phyloP scores from a whole-genome alignment of 2,797 vertebrate species.

The Myripristis jacobus region DNA sequence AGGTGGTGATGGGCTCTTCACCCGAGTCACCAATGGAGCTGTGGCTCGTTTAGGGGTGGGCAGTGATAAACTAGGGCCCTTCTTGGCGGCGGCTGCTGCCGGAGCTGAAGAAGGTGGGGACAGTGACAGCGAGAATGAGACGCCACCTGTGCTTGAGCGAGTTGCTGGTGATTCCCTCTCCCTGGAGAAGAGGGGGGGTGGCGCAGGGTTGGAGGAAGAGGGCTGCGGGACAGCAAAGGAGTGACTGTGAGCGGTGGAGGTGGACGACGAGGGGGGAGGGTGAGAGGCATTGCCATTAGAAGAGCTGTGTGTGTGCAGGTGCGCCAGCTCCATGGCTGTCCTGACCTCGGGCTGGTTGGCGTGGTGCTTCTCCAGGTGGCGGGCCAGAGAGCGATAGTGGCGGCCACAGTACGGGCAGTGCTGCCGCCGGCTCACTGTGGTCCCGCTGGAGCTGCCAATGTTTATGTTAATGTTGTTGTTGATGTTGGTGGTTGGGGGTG shows the following conservation, averaged over 20 bases:
- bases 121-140: constrained; percentile 84
- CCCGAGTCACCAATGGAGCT: constrained; percentile 35
- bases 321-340: constrained; percentile 83
- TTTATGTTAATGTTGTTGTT: constrained; percentile 88
- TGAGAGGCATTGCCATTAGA: constrained; percentile 63
- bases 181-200: constrained; percentile 76
- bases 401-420: constrained; percentile 85
- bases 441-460: constrained; percentile 74
- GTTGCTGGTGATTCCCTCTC: constrained; percentile 74
- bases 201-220: constrained; percentile 63
- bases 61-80: constrained; percentile 44
- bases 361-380: constrained; percentile 87
- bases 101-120: constrained; percentile 67
- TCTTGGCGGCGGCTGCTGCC: constrained; percentile 61
- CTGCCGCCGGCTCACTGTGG: constrained; percentile 76
- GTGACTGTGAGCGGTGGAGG: constrained; percentile 67
- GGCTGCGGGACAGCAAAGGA: constrained; percentile 77
- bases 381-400: constrained; percentile 84
- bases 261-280: constrained; percentile 65
- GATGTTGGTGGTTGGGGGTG: constrained; percentile 82
- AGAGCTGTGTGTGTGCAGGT: constrained; percentile 66
- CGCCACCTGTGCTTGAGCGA: constrained; percentile 60
- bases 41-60: constrained; percentile 49
- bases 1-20: constrained; percentile 70
- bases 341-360: constrained; percentile 84